These are phyloP conservation scores for Ciona savignyi DNA, from an alignment of 23 tunicate species.

Conservation along the genomic window DNA sequence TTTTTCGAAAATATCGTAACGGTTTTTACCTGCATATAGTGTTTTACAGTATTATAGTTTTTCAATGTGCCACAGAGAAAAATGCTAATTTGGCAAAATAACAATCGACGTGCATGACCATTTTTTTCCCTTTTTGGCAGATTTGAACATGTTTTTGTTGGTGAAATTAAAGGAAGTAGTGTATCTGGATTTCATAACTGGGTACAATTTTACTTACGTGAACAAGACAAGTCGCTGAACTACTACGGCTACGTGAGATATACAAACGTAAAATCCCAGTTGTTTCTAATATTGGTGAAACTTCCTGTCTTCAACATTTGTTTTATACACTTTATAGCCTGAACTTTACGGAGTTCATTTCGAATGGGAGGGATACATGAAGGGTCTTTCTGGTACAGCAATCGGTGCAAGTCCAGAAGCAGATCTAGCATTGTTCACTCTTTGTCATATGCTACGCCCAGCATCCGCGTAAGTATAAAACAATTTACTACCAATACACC, in stretches of 20 bases:
- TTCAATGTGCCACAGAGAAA: too few species aligned
- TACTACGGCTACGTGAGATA: constrained; percentile 58
- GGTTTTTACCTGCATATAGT: too few species aligned
- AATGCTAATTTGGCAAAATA: too few species aligned
- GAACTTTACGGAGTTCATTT: constrained; percentile 35
- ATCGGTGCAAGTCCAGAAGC: constrained; percentile 60
- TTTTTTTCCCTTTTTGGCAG: constrained; percentile 18
- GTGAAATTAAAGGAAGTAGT: constrained; percentile 44
- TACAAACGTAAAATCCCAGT: too few species aligned
- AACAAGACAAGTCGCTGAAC: constrained; percentile 28
- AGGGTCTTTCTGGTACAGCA: constrained; percentile 29
- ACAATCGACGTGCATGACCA: too few species aligned
- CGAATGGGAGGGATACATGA: constrained; percentile 53
- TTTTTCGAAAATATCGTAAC: too few species aligned
- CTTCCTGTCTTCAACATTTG: too few species aligned
- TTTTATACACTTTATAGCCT: too few species aligned
- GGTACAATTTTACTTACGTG: constrained; percentile 69
- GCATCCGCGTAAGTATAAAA: constrained; percentile 38
- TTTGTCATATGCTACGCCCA: constrained; percentile 66
- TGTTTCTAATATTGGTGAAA: too few species aligned
- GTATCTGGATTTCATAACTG: constrained; percentile 87
- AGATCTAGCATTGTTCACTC: constrained; percentile 53
- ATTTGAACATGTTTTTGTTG: constrained; percentile 89
- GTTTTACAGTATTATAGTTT: too few species aligned
- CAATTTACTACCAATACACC: neutral